Percentiles rank a stretch among this genome's conserved stretches.
These are phyloP conservation scores for Aleadryas rufinucha DNA, from an alignment of 2,113 vertebrate species.

Conservation along the genomic window DNA sequence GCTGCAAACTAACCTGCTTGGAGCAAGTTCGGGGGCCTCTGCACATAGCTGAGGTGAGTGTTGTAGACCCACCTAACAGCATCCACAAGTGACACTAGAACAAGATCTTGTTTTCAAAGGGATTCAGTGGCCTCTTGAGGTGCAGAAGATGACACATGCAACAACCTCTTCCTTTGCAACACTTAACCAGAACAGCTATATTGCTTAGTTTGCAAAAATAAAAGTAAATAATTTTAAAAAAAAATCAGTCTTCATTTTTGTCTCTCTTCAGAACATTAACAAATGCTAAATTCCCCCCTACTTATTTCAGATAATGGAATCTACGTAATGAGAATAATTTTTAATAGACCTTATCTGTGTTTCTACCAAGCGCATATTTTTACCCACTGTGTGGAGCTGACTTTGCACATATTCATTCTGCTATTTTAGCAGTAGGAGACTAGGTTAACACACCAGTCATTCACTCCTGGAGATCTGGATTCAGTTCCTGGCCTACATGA, in stretches of 20 bases:
- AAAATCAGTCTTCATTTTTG: neutral
- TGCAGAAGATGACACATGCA: neutral
- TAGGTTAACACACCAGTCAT: constrained; percentile 48
- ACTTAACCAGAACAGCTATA: neutral
- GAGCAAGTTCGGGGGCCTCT: neutral
- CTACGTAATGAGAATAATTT: neutral
- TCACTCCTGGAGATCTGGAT: constrained; percentile 62
- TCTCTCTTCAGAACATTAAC: neutral
- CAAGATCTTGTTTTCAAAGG: neutral
- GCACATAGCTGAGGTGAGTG: neutral
- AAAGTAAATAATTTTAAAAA: neutral
- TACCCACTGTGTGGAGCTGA: neutral
- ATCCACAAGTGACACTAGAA: neutral
- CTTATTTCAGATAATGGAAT: constrained; percentile 20
- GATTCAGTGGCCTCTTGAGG: neutral
- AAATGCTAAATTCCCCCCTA: neutral
- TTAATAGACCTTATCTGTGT: neutral
- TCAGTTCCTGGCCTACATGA: constrained; percentile 61
- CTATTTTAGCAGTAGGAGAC: constrained; percentile 52
- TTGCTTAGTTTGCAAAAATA: neutral
- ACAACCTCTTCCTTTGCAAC: neutral
- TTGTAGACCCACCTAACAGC: neutral
- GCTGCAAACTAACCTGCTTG: neutral
- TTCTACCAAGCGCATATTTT: constrained; percentile 41
- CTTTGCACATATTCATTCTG: constrained; percentile 38